Conservation (phyloP, 2,113 vertebrate genomes). For the mouse (Mus musculus) region DNA sequence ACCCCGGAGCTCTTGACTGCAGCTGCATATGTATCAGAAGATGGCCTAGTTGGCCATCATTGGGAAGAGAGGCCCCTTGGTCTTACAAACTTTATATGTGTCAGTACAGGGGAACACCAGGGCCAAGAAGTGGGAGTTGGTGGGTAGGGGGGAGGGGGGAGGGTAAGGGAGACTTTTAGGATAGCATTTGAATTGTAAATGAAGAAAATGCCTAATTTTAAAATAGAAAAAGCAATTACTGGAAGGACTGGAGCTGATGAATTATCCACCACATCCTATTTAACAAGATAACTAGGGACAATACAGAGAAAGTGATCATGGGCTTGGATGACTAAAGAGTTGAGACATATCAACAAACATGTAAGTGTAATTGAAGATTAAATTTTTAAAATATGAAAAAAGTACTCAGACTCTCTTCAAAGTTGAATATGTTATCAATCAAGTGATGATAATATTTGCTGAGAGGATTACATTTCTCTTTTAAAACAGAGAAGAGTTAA, state of each 20-base stretch:
- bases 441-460: background rate
- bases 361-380: background rate
- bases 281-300: conserved; percentile 28
- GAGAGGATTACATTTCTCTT: background rate
- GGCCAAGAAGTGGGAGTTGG: too few species aligned
- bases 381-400: background rate
- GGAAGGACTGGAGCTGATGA: background rate
- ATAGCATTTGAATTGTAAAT: too few species aligned
- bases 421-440: background rate
- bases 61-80: too few species aligned
- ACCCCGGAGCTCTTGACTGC: too few species aligned
- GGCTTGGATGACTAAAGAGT: background rate
- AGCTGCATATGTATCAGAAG: too few species aligned
- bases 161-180: too few species aligned
- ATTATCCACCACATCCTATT: background rate
- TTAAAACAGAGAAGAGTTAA: background rate
- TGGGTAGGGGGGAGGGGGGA: too few species aligned
- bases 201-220: too few species aligned
- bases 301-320: background rate
- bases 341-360: background rate
- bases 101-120: too few species aligned
- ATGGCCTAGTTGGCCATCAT: too few species aligned
- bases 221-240: background rate
- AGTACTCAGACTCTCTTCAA: background rate
- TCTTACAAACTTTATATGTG: too few species aligned